phyloP scores from a whole-genome alignment of 2,888 invertebrate genomes.

The Eristalis arbustorum region DNA sequence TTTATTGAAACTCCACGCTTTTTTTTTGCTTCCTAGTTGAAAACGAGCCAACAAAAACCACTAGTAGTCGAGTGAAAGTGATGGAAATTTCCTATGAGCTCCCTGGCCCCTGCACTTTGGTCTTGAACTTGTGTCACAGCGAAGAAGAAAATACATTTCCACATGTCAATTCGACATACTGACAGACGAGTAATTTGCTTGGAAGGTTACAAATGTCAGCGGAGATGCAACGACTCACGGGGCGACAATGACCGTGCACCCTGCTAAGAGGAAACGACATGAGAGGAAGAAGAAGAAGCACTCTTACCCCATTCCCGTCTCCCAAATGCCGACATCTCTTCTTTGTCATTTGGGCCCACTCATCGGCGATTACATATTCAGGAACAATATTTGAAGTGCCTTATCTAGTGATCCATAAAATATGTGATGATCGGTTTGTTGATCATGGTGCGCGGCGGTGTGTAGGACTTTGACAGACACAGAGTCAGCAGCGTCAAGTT shows the following conservation, averaged over 20 bases:
- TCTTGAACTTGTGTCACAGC: constrained; percentile 45
- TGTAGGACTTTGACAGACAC: background rate
- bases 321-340: background rate
- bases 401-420: constrained; percentile 46
- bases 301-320: background rate
- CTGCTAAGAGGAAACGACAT: background rate
- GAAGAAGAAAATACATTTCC: constrained; percentile 12
- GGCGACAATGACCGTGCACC: background rate
- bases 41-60: background rate
- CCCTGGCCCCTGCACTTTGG: constrained; percentile 19
- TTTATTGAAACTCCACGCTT: constrained; percentile 7
- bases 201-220: constrained; percentile 49
- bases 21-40: background rate
- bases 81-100: background rate
- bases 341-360: constrained; percentile 35
- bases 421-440: constrained; percentile 21
- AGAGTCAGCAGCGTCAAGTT: background rate
- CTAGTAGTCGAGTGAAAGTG: constrained; percentile 5
- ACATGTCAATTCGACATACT: constrained; percentile 15
- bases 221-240: constrained; percentile 5
- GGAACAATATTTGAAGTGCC: constrained; percentile 20
- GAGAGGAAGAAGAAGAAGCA: background rate
- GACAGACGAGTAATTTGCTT: constrained; percentile 53
- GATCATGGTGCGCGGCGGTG: constrained; percentile 3
- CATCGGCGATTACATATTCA: background rate